These are phyloP conservation scores for Castor canadensis DNA, from an alignment of 2,113 vertebrate species.

Conservation along the genomic window DNA sequence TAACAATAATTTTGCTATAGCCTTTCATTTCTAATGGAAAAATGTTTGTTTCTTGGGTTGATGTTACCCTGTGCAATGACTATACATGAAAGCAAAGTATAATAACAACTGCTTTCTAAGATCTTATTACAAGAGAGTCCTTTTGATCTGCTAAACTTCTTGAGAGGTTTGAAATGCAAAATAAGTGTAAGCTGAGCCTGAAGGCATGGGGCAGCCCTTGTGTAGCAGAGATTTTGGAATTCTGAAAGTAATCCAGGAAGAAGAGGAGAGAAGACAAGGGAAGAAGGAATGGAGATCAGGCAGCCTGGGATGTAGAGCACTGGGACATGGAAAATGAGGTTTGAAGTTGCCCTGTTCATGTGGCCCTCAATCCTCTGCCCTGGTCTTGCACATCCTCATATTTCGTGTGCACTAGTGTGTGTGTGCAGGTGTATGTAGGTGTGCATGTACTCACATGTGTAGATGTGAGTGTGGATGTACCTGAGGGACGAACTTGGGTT, in stretches of 20 bases:
- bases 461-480: neutral
- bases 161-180: conserved; percentile 35
- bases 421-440: too few species aligned
- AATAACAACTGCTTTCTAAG: neutral
- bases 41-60: neutral
- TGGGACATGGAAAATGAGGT: accelerated
- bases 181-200: neutral
- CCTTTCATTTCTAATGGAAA: neutral
- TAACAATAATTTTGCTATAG: neutral
- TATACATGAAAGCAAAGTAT: neutral
- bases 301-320: accelerated
- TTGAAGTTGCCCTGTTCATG: accelerated
- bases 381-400: accelerated
- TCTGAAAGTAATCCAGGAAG: neutral
- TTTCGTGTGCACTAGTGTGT: too few species aligned
- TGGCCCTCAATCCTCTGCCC: too few species aligned
- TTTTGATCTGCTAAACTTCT: neutral
- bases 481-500: neutral
- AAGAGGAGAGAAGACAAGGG: neutral
- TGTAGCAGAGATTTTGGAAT: neutral
- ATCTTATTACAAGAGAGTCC: neutral
- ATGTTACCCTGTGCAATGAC: neutral
- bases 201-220: neutral
- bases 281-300: neutral
- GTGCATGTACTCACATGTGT: neutral